A percentile compares a stretch with the other conserved stretches of the same genome.
Evolutionary conservation across 2,113 vertebrate species (phyloP).

Genomic region (Thalassarche chlororhynchos): DNA sequence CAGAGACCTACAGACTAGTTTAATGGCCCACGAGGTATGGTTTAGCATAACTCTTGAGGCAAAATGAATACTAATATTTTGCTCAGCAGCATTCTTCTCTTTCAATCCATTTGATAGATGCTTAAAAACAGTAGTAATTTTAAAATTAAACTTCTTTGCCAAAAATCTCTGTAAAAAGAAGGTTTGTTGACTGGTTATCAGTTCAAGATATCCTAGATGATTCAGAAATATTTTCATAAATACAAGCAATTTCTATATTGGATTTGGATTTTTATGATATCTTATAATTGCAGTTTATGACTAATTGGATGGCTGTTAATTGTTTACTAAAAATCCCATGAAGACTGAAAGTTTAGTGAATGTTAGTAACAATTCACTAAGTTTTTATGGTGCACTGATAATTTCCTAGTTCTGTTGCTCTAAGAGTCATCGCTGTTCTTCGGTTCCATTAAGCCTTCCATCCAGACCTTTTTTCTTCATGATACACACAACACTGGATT

Average conservation of each 20-base stretch:
- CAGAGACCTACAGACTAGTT: not conserved
- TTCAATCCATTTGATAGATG: not conserved
- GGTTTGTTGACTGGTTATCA: not conserved
- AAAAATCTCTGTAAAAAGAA: not conserved
- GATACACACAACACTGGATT: not conserved
- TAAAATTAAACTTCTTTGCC: not conserved
- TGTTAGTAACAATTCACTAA: not conserved
- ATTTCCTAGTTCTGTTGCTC: not conserved
- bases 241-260: not conserved
- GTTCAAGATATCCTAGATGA: not conserved
- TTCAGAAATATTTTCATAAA: not conserved
- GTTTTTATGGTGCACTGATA: not conserved
- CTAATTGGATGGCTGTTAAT: not conserved
- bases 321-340: not conserved
- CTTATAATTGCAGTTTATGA: not conserved
- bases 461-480: not conserved
- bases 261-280: not conserved
- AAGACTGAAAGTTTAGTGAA: not conserved
- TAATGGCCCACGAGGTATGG: not conserved
- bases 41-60: not conserved
- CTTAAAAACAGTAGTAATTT: not conserved
- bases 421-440: not conserved
- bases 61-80: not conserved
- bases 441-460: not conserved
- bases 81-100: not conserved